Percentiles rank a stretch among this genome's conserved stretches.
These are phyloP conservation scores for Latheticus oryzae DNA, from an alignment of 2,888 invertebrate species.

Conservation along the genomic window DNA sequence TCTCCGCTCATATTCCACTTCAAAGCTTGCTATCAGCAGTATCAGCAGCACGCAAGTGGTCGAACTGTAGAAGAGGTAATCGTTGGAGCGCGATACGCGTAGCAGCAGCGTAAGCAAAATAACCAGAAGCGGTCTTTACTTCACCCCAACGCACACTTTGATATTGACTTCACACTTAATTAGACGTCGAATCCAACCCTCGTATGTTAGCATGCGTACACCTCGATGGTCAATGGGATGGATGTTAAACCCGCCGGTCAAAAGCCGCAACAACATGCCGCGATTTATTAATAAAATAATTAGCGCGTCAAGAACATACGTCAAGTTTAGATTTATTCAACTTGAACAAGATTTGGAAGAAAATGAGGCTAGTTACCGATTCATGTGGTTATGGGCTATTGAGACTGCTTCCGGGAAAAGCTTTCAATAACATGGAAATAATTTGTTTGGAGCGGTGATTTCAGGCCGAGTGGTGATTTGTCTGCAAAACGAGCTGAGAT, in stretches of 20 bases:
- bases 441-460: conserved; percentile 10
- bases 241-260: conserved; percentile 27
- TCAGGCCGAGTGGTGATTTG: neutral
- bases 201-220: conserved; percentile 31
- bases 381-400: conserved; percentile 11
- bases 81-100: conserved; percentile 35
- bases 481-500: too few species aligned
- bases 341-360: conserved; percentile 4
- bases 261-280: conserved; percentile 31
- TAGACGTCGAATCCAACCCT: conserved; percentile 46
- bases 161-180: conserved; percentile 53
- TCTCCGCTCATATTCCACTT: conserved; percentile 13
- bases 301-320: conserved; percentile 29
- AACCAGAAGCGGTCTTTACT: conserved; percentile 52
- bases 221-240: conserved; percentile 24
- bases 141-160: conserved; percentile 53
- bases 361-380: conserved; percentile 1
- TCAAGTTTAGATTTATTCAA: conserved; percentile 14
- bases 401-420: conserved; percentile 8
- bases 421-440: conserved; percentile 2
- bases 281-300: conserved; percentile 43
- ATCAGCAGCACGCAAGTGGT: conserved; percentile 32
- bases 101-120: conserved; percentile 51
- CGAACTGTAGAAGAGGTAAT: conserved; percentile 35
- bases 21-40: conserved; percentile 23